Evolutionary conservation across 2,113 vertebrate species (phyloP).

Genomic region (Felis chaus): DNA sequence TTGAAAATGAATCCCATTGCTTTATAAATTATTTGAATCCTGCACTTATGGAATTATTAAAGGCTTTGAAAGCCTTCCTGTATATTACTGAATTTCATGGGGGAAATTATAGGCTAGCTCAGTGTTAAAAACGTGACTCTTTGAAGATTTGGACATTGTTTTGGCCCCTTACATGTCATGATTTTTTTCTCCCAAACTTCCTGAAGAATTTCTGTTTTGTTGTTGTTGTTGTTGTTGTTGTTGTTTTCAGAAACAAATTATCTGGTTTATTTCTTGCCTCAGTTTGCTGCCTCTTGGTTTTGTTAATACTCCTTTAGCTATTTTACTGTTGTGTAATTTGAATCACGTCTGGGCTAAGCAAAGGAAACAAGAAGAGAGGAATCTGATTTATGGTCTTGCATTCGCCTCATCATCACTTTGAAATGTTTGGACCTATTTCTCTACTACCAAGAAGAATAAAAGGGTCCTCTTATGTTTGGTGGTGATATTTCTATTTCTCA

Average conservation of each 20-base stretch:
- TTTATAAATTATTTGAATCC: slow-evolving; percentile 41
- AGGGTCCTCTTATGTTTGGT: neutral
- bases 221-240: no score
- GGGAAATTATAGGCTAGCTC: neutral
- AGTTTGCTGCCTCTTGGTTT: slow-evolving; percentile 18
- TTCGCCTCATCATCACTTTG: neutral
- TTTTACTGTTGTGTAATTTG: slow-evolving; percentile 22
- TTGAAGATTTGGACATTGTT: neutral
- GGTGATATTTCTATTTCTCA: slow-evolving; percentile 38
- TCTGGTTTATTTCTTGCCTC: neutral
- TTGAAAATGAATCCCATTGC: slow-evolving; percentile 9
- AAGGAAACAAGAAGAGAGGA: slow-evolving; percentile 14
- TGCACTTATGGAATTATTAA: slow-evolving; percentile 33
- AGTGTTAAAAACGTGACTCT: neutral
- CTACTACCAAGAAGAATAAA: slow-evolving; percentile 15
- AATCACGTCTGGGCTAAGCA: slow-evolving; percentile 10
- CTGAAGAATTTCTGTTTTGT: neutral
- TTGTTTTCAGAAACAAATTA: neutral
- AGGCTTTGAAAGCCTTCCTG: neutral
- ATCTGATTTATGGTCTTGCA: neutral
- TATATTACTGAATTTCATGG: slow-evolving; percentile 26
- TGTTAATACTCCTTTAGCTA: neutral
- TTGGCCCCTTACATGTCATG: neutral
- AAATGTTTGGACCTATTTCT: slow-evolving; percentile 34
- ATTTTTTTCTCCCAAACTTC: slow-evolving; percentile 34